Evolutionary conservation across 2,797 vertebrate genomes (phyloP).

Genomic region (Peromyscus eremicus): DNA sequence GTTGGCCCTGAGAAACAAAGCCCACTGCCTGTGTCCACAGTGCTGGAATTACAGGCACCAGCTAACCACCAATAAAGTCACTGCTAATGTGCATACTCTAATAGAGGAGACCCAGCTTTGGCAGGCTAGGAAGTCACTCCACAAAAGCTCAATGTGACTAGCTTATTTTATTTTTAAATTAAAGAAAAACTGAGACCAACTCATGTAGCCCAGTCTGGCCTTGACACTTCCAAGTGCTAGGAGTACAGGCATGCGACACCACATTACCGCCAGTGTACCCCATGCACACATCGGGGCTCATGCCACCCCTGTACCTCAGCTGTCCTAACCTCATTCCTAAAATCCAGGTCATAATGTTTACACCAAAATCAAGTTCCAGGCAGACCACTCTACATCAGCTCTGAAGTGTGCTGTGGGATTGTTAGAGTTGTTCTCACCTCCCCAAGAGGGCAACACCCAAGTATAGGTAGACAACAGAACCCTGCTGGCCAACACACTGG

Average conservation of each 20-base stretch:
- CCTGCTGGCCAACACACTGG: accelerated
- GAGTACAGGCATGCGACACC: not conserved
- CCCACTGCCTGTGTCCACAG: too few species aligned
- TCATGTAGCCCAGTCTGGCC: not conserved
- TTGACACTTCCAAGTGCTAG: not conserved
- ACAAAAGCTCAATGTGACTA: not conserved
- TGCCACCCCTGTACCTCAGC: not conserved
- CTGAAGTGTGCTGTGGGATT: not conserved
- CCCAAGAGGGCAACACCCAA: accelerated
- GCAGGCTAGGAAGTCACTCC: too few species aligned
- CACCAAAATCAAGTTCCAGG: not conserved
- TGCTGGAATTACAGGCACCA: not conserved
- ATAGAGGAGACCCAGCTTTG: not conserved
- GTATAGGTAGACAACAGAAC: not conserved
- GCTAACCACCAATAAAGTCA: not conserved
- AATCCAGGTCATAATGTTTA: not conserved
- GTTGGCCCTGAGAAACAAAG: not conserved
- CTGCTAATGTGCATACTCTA: not conserved
- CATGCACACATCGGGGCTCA: not conserved
- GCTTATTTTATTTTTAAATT: not conserved
- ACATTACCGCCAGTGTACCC: too few species aligned
- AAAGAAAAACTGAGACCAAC: not conserved
- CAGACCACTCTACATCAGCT: not conserved
- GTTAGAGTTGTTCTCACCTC: not conserved
- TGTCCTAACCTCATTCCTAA: not conserved